Conservation (phyloP, 2,797 vertebrate species). For the Pangasius krempfi region DNA sequence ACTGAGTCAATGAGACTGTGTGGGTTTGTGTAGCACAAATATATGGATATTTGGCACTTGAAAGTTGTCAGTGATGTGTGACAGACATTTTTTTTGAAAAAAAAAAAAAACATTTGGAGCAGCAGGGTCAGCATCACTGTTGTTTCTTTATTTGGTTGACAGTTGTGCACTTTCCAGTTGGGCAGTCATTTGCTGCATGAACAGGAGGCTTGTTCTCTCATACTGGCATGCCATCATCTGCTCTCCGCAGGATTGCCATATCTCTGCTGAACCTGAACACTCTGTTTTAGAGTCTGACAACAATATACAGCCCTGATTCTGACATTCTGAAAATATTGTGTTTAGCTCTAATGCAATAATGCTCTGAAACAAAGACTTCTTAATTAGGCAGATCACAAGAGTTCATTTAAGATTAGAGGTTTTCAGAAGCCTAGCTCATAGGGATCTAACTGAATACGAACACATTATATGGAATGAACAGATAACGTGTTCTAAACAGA, state of each 20-base stretch:
- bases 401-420: neutral
- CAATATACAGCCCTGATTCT: neutral
- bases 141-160: conserved; percentile 41
- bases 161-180: conserved; percentile 49
- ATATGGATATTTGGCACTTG: neutral
- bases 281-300: neutral
- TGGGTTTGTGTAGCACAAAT: neutral
- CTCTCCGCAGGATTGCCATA: neutral
- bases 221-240: conserved; percentile 11
- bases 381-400: neutral
- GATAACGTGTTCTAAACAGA: neutral
- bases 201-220: conserved; percentile 30
- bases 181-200: conserved; percentile 37
- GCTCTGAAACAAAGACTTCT: neutral
- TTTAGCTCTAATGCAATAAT: neutral
- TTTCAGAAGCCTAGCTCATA: neutral
- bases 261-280: conserved; percentile 16
- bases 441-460: neutral
- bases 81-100: neutral
- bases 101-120: conserved; percentile 13
- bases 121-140: conserved; percentile 16
- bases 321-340: neutral
- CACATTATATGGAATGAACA: neutral
- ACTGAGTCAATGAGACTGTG: neutral
- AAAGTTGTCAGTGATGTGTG: conserved; percentile 12